These are phyloP conservation scores for Drosophila kanekoi DNA, from an alignment of 2,888 invertebrate genomes.

Conservation along the genomic window DNA sequence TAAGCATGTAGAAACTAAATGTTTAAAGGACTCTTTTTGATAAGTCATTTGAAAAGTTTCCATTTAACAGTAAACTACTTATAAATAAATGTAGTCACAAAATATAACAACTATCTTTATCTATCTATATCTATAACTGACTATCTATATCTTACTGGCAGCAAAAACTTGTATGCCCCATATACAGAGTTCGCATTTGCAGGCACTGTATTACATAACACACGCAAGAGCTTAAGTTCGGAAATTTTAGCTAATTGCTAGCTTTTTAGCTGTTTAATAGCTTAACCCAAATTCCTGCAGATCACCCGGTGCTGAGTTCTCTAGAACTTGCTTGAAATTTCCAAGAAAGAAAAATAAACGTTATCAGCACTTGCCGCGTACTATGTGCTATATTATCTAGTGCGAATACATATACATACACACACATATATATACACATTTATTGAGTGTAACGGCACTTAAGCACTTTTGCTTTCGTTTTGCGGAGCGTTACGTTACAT, in stretches of 20 bases:
- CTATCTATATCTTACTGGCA: too few relatives aligned
- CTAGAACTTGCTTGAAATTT: constrained; percentile 6
- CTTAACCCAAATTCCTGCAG: constrained; percentile 20
- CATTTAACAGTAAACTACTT: too few relatives aligned
- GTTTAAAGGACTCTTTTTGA: too few relatives aligned
- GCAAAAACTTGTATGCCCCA: too few relatives aligned
- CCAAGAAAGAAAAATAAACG: constrained; percentile 8
- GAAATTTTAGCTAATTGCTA: not conserved
- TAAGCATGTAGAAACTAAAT: too few relatives aligned
- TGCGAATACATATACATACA: constrained; percentile 1
- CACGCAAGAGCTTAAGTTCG: too few relatives aligned
- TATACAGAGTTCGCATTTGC: too few relatives aligned
- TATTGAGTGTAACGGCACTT: constrained; percentile 33
- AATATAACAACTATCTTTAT: too few relatives aligned
- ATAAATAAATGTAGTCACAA: too few relatives aligned
- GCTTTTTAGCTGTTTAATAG: not conserved
- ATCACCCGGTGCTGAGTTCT: constrained; percentile 11
- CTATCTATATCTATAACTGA: too few relatives aligned
- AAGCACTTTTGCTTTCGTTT: constrained; percentile 67
- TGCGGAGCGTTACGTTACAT: constrained; percentile 15
- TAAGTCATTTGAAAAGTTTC: too few relatives aligned
- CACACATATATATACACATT: not conserved
- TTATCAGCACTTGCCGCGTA: constrained; percentile 51
- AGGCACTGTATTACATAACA: not conserved
- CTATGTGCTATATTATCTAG: constrained; percentile 31